These are phyloP conservation scores for Microcebus jonahi DNA, from an alignment of 2,113 vertebrate genomes.

Conservation along the genomic window DNA sequence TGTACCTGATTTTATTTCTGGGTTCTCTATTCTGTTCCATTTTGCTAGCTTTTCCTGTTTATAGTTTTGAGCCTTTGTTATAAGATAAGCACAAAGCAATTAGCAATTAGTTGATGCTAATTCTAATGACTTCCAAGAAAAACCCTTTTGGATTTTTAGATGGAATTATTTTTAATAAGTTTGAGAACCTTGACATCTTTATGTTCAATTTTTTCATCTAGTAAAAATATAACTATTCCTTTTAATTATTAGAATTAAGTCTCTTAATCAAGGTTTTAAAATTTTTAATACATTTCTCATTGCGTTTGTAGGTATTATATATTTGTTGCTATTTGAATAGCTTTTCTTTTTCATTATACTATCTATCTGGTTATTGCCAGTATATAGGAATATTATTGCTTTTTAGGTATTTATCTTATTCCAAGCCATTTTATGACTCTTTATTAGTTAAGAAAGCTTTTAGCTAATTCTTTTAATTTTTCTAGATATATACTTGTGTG, in stretches of 20 bases:
- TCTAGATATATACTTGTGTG: background rate
- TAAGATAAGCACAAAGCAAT: background rate
- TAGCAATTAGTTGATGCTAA: background rate
- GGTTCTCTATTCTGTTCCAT: background rate
- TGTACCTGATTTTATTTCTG: no score
- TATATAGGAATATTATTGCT: background rate
- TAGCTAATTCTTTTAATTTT: slow-evolving; percentile 16
- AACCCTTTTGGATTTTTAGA: background rate
- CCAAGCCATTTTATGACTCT: background rate
- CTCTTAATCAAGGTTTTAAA: slow-evolving; percentile 13
- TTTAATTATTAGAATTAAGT: background rate
- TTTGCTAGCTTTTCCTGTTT: slow-evolving; percentile 25
- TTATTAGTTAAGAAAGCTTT: slow-evolving; percentile 45
- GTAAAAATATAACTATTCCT: slow-evolving; percentile 19
- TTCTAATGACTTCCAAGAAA: slow-evolving; percentile 51
- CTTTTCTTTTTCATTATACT: background rate
- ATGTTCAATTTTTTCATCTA: slow-evolving; percentile 27
- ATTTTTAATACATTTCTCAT: slow-evolving; percentile 32
- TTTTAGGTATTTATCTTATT: slow-evolving; percentile 48
- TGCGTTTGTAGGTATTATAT: background rate
- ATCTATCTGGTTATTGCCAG: background rate
- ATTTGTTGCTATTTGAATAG: slow-evolving; percentile 27
- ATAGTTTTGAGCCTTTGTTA: background rate
- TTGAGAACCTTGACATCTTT: slow-evolving; percentile 39
- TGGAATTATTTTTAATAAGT: slow-evolving; percentile 51